Evolutionary conservation across 2,888 invertebrate species (phyloP).

Genomic region (Macrophya alboannulata): DNA sequence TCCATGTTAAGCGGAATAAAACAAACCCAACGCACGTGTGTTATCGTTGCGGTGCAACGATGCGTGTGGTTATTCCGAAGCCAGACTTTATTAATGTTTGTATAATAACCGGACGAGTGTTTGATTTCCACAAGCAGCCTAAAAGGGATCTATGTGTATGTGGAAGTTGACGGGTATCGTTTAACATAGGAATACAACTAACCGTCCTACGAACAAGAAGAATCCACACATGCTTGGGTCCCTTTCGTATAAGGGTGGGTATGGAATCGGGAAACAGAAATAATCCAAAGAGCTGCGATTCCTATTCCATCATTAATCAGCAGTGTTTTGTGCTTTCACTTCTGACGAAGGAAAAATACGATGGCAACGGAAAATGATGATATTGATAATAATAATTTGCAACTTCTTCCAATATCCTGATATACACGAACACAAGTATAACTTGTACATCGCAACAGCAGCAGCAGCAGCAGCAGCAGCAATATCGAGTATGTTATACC

Average conservation of each 20-base stretch:
- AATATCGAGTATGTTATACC: constrained; percentile 29
- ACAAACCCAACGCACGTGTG: background rate
- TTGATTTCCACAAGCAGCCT: constrained; percentile 69
- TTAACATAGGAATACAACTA: background rate
- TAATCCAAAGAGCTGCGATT: background rate
- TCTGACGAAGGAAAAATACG: background rate
- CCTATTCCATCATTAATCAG: background rate
- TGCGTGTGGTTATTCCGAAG: constrained; percentile 23
- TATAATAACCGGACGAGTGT: constrained; percentile 68
- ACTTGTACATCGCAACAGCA: background rate
- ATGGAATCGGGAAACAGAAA: background rate
- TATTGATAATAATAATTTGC: background rate
- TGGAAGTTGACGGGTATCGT: constrained; percentile 19
- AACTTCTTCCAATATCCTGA: constrained; percentile 2
- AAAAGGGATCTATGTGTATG: constrained; percentile 67
- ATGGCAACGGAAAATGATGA: background rate
- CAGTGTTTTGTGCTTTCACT: background rate
- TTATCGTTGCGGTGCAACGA: constrained; percentile 39
- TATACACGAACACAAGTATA: background rate
- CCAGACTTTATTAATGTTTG: constrained; percentile 69
- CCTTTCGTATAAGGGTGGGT: background rate
- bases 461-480: background rate
- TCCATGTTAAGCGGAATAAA: no score
- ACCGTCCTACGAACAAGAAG: background rate
- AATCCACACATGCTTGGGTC: background rate